phyloP scores from a whole-genome alignment of 2,888 invertebrate species.

The Idaea straminata region DNA sequence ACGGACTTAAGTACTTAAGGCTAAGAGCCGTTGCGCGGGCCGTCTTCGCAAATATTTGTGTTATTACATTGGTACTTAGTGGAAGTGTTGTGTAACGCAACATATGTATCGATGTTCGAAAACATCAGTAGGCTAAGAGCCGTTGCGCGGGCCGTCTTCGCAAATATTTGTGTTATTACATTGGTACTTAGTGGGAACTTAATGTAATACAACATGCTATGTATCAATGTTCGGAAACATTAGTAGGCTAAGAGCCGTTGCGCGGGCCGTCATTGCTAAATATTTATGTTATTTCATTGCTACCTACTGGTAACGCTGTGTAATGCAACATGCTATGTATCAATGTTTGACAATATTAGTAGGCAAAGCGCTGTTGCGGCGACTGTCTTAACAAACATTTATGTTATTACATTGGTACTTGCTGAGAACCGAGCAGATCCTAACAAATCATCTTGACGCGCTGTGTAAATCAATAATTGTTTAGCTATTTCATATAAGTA shows the following conservation, averaged over 20 bases:
- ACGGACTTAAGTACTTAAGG: conserved; percentile 32
- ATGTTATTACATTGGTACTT: background rate
- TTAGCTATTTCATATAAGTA: too few species aligned
- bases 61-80: background rate
- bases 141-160: conserved; percentile 14
- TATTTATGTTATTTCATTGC: too few species aligned
- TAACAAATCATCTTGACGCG: too few species aligned
- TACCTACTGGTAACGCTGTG: too few species aligned
- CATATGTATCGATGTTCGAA: too few species aligned
- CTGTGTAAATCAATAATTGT: too few species aligned
- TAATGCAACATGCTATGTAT: too few species aligned
- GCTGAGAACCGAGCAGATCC: too few species aligned
- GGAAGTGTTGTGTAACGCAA: background rate
- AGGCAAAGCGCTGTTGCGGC: too few species aligned
- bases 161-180: conserved; percentile 3
- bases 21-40: conserved; percentile 23
- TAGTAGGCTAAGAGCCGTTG: conserved; percentile 22
- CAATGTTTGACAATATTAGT: too few species aligned
- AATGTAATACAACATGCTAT: background rate
- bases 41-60: background rate
- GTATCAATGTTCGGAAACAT: too few species aligned
- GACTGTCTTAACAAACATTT: background rate
- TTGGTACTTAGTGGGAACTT: background rate
- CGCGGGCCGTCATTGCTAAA: conserved; percentile 9
- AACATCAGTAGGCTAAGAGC: conserved; percentile 17